Base-by-base conservation (phyloP, 2,888 invertebrate species). In the Nymphalis polychloros region DNA sequence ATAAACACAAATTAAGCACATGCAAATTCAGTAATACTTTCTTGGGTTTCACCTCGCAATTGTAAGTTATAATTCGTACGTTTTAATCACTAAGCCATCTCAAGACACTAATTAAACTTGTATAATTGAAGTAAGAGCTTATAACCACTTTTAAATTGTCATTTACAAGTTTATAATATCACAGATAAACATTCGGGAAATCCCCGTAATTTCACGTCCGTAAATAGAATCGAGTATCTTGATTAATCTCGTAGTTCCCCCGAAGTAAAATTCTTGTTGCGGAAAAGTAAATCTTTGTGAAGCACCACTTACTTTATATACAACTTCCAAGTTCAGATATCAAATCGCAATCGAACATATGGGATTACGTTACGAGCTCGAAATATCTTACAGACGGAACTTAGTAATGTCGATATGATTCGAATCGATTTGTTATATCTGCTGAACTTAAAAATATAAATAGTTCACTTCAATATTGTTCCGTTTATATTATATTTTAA, bases 331-430 rank as follows among this genome's bases (percentile, higher is more conserved):
- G 31, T 61, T 23, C 16, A 48, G 48, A 48, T 61, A 61, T 61
- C 53, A 55, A 61, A 60, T 53, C 27, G 13, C 19, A 60, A 60
- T 41, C 46, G 59, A 46, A 19, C 60, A 60, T 53, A 60, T 53
- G 46, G 47, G 52, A 35, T 64, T 67, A 63, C 50, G 50, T 49
- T 47, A 53, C 50, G 46, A 59, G 27, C 31, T 27, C 57, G 49
- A 59, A 67, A 49, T 67, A 41, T 13, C 27, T 31, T 41, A 49
- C 7, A 19, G 49, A 7, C 8, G 19, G 19, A 19, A 17, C 17
- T 8, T 5, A 17, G 53, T 27, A 17, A 27, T 17, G 23, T 27
- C 13, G 13, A 53, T 27, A 53, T 35, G 52, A 63, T 41, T 52
- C 35, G 19, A 20, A 31, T 52, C 8, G 31, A 52, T 19, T 41